These are phyloP conservation scores for Ophthalmolycus amberensis DNA, from an alignment of 2,113 vertebrate species.

Conservation along the genomic window DNA sequence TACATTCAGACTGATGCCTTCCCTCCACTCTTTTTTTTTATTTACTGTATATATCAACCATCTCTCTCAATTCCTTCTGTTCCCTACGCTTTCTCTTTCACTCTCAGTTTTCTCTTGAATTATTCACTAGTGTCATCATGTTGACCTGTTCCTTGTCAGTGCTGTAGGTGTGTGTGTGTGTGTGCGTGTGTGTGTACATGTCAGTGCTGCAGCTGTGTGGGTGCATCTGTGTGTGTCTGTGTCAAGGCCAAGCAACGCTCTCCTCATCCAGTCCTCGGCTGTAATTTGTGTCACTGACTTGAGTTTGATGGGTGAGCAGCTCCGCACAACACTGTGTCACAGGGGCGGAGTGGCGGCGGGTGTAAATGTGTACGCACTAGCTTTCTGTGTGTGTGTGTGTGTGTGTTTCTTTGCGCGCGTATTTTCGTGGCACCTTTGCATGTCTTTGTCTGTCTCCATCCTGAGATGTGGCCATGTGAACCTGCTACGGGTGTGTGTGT, in stretches of 20 bases:
- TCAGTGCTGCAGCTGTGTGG: conserved; percentile 23
- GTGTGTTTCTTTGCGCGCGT: conserved; percentile 17
- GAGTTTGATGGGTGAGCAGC: conserved; percentile 85
- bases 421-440: conserved; percentile 38
- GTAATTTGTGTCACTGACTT: conserved; percentile 86
- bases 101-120: conserved; percentile 79
- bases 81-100: conserved; percentile 61
- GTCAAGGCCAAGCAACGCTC: conserved; percentile 74
- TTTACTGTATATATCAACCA: conserved; percentile 72
- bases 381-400: conserved; percentile 37
- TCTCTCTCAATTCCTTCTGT: conserved; percentile 63
- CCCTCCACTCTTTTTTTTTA: conserved; percentile 57
- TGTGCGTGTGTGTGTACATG: conserved; percentile 49
- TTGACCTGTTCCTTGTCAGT: conserved; percentile 86
- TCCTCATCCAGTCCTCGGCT: conserved; percentile 80
- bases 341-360: conserved; percentile 61
- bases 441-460: conserved; percentile 72
- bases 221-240: conserved; percentile 56
- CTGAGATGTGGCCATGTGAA: conserved; percentile 66
- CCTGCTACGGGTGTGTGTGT: conserved; percentile 30
- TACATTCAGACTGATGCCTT: conserved; percentile 35
- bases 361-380: conserved; percentile 50
- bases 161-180: conserved; percentile 58
- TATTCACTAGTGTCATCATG: conserved; percentile 85
- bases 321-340: conserved; percentile 75